Percentiles rank a stretch among this genome's conserved stretches.
Conservation (phyloP, 2,797 vertebrate genomes). For the Hirundo rustica region DNA sequence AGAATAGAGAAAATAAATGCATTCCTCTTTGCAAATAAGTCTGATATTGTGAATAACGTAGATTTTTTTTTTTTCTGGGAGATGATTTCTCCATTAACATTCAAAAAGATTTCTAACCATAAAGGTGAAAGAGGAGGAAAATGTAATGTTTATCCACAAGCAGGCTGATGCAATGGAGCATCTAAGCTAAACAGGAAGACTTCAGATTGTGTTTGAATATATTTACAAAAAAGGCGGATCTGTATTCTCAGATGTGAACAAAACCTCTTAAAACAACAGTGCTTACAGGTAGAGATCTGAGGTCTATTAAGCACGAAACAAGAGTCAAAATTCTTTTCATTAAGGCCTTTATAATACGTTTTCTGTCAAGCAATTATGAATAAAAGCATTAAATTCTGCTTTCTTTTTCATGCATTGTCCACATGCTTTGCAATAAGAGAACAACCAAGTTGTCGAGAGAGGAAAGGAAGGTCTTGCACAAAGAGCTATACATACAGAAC, state of each 20-base stretch:
- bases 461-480: constrained; percentile 23
- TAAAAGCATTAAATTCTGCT: neutral
- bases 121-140: neutral
- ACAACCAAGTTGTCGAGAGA: neutral
- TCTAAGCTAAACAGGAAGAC: neutral
- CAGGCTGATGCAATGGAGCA: neutral
- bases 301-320: neutral
- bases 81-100: neutral
- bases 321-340: neutral
- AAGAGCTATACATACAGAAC: constrained; percentile 53
- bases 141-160: neutral
- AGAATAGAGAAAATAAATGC: neutral
- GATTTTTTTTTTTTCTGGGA: neutral
- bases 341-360: neutral
- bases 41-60: neutral
- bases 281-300: neutral
- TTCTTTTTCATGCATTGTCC: constrained; percentile 12
- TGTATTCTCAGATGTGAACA: neutral
- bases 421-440: constrained; percentile 33
- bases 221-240: neutral
- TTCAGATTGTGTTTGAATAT: neutral
- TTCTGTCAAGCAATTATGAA: neutral
- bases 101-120: neutral
- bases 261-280: neutral
- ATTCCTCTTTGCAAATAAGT: neutral